Base-by-base conservation (phyloP, 1,140 invertebrate species). In the Scaptomyza hsui region DNA sequence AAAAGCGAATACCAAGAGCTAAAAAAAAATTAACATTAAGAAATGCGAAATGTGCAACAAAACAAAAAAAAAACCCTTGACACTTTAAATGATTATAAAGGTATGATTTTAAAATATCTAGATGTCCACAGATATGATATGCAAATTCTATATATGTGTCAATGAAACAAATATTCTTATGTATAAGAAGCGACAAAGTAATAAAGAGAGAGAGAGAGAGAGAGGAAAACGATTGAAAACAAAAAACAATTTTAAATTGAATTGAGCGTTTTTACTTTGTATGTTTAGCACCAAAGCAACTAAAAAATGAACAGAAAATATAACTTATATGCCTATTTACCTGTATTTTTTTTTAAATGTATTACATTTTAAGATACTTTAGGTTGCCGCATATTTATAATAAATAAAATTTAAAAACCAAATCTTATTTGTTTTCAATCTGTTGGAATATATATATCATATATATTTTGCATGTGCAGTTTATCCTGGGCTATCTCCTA, bases 231-330 rank as follows among this genome's bases (percentile, higher is more conserved):
- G 13, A 44, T 39, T 44, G 35, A 16, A 42, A 9, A 12, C 9
- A 16, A 44, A 19, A 19, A 44, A 1, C 26, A 1, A 19, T 37
- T 3, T 37, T 4, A 5, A 21, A 19, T 10, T 4, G 15, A 42
- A 42, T 6, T 42, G 15, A 53, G 21, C 37, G 19, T 19, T 52
- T 52, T 37, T 19, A 21, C 26, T 19, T 10, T 19, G 12, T n/a
- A 37, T 52, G 32, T 52, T 52, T 6, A n/a, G 49, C 49, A 52
- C 49, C 49, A 52, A 52, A 52, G 49, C 49, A 52, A 52, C 32
- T 52, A 2, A 32, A 37, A 41, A 12, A 4, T 44, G 42, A 21
- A 13, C 7, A 47, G 32, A n/a, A 37, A 37, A 37, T 3, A 2
- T 4, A 37, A 37, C 10, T 4, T n/a, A 37, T 35, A n/a, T 1